Evolutionary conservation across 23 tunicate species (phyloP).

Genomic region (Halocynthia roretzi): DNA sequence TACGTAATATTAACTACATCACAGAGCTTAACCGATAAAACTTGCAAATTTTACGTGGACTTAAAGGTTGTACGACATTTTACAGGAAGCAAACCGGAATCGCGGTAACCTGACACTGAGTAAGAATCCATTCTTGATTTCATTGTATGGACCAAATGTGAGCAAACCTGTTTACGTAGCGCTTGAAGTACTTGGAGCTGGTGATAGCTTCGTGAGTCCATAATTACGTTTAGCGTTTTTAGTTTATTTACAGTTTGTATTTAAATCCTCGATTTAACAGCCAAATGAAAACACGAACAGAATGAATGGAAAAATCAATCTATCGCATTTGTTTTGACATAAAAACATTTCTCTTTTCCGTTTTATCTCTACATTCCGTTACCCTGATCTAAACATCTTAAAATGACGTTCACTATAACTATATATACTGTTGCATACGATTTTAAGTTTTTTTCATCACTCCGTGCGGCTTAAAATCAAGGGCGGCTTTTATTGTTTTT

Average conservation of each 20-base stretch:
- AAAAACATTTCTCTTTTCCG: background rate
- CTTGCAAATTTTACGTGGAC: no score
- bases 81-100: slow-evolving; percentile 16
- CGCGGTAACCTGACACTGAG: slow-evolving; percentile 3
- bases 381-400: background rate
- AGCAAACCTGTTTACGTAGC: slow-evolving; percentile 79
- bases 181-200: slow-evolving; percentile 62
- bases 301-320: no score
- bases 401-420: background rate
- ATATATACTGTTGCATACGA: no score
- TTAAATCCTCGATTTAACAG: no score
- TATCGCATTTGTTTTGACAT: no score
- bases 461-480: no score
- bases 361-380: background rate
- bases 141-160: slow-evolving; percentile 64
- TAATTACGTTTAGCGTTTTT: no score
- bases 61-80: background rate
- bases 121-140: slow-evolving; percentile 52
- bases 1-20: background rate
- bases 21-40: no score
- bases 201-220: slow-evolving; percentile 85
- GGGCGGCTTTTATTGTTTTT: no score
- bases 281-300: no score
- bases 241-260: no score
- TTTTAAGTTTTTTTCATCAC: no score